Evolutionary conservation across 2,113 vertebrate species (phyloP).

Genomic region (Channa argus): DNA sequence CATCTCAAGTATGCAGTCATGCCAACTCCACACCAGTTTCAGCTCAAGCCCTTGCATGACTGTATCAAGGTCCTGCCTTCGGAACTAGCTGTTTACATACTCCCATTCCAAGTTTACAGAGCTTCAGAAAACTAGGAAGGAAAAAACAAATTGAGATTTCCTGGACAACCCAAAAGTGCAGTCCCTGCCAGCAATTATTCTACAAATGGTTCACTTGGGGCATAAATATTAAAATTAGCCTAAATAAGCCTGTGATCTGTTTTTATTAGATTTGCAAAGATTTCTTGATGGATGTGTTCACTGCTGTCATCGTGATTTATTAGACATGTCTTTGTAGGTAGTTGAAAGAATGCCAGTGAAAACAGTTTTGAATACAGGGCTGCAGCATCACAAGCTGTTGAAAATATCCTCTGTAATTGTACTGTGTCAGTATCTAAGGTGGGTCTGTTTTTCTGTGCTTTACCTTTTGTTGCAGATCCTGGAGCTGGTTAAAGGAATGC

Average conservation of each 20-base stretch:
- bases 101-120: conserved; percentile 16
- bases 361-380: conserved; percentile 23
- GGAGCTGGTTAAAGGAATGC: conserved; percentile 96
- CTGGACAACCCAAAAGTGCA: conserved; percentile 2
- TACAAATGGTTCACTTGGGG: conserved; percentile 18
- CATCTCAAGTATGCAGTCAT: conserved; percentile 6
- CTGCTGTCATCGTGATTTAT: conserved; percentile 43
- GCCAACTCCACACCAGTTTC: not conserved
- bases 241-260: conserved; percentile 38
- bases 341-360: conserved; percentile 25
- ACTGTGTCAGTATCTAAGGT: conserved; percentile 2
- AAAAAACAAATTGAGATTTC: conserved; percentile 11
- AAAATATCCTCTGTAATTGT: not conserved
- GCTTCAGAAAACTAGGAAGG: not conserved
- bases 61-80: not conserved
- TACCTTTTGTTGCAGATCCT: conserved; percentile 84
- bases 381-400: conserved; percentile 8
- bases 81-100: not conserved
- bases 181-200: conserved; percentile 12
- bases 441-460: not conserved
- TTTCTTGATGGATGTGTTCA: conserved; percentile 27
- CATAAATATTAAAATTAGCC: conserved; percentile 46
- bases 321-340: conserved; percentile 13
- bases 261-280: conserved; percentile 39
- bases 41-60: conserved; percentile 7